Evolutionary conservation across 2,797 vertebrate species (phyloP).

Genomic region (Echiichthys vipera): DNA sequence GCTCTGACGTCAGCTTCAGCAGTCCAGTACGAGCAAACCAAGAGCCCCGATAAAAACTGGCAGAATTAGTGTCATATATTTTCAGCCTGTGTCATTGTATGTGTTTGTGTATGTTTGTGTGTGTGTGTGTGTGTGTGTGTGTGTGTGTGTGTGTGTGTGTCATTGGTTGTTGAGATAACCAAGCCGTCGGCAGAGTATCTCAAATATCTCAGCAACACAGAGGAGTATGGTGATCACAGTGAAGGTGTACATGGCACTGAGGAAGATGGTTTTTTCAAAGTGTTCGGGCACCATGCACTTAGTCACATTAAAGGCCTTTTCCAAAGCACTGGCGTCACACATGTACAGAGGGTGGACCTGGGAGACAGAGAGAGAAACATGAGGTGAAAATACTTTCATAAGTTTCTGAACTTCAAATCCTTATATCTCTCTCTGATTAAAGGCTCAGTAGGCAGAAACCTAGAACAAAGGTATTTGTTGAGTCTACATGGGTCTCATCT

Average conservation of each 20-base stretch:
- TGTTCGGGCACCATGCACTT: conserved; percentile 92
- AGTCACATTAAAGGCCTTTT: conserved; percentile 85
- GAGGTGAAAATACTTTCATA: not conserved
- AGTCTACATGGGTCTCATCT: too few relatives aligned
- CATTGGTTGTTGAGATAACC: conserved; percentile 86
- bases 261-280: conserved; percentile 94
- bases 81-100: conserved; percentile 14
- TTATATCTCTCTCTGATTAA: not conserved
- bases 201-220: conserved; percentile 89
- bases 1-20: conserved; percentile 31
- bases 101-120: too few relatives aligned
- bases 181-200: conserved; percentile 88
- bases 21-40: conserved; percentile 43
- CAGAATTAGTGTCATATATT: conserved; percentile 10
- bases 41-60: conserved; percentile 33
- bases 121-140: too few relatives aligned
- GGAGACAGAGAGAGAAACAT: conserved; percentile 74
- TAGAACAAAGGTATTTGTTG: too few relatives aligned
- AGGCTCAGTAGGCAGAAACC: too few relatives aligned
- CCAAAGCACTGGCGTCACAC: conserved; percentile 86
- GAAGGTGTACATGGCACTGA: conserved; percentile 93
- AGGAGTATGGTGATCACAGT: conserved; percentile 90
- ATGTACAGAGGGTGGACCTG: conserved; percentile 87
- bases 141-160: conserved; percentile 41
- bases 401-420: not conserved